phyloP scores from a whole-genome alignment of 2,888 invertebrate genomes.

The Andrena praecox region DNA sequence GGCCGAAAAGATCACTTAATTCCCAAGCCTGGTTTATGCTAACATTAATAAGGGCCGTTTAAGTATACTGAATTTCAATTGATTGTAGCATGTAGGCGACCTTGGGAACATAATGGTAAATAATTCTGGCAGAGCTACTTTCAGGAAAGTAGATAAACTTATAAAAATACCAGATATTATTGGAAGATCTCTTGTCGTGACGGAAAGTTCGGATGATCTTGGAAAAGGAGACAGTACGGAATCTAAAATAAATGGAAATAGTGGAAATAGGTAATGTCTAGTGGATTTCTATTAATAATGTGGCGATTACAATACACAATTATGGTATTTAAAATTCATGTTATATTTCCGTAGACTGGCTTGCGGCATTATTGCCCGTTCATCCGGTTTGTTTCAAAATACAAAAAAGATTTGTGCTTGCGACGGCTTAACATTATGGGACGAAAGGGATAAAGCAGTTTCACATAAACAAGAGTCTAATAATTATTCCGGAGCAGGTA shows the following conservation, averaged over 20 bases:
- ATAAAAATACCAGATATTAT: conserved; percentile 91
- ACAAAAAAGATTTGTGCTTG: conserved; percentile 95
- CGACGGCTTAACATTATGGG: conserved; percentile 96
- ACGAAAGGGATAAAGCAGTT: conserved; percentile 89
- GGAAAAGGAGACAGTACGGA: conserved; percentile 86
- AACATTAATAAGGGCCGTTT: not conserved
- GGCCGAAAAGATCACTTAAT: too few species aligned
- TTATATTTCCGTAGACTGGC: conserved; percentile 87
- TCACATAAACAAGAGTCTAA: conserved; percentile 78
- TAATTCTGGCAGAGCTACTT: conserved; percentile 88
- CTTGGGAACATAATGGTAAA: conserved; percentile 88
- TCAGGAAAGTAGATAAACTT: conserved; percentile 87
- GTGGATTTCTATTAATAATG: not conserved
- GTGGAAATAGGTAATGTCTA: conserved; percentile 86
- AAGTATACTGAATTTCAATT: not conserved
- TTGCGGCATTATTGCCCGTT: conserved; percentile 95
- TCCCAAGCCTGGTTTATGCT: not conserved
- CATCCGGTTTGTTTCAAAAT: conserved; percentile 95
- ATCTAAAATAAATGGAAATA: conserved; percentile 88
- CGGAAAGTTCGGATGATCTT: conserved; percentile 87
- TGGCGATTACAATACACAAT: not conserved
- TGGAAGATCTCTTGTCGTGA: conserved; percentile 92
- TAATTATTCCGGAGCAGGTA: conserved; percentile 46
- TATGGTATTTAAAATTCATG: conserved; percentile 14
- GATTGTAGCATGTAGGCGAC: conserved; percentile 87